phyloP scores from a whole-genome alignment of 2,113 vertebrate genomes.

The Verasper variegatus region DNA sequence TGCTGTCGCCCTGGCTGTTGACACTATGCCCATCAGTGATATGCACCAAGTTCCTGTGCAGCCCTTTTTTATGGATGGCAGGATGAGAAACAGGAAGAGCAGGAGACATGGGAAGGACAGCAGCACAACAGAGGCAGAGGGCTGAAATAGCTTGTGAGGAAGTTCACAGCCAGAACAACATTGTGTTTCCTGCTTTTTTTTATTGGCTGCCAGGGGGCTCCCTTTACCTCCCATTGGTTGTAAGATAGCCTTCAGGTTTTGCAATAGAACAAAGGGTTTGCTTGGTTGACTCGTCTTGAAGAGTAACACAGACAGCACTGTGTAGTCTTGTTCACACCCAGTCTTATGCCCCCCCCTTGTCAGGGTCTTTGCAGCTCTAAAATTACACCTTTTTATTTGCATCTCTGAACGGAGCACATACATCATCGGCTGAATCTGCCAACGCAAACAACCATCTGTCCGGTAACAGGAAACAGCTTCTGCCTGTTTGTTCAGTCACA shows the following conservation, averaged over 20 bases:
- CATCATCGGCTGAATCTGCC: constrained; percentile 21
- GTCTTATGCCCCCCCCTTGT: constrained; percentile 8
- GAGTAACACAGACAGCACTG: constrained; percentile 64
- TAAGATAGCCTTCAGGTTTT: constrained; percentile 54
- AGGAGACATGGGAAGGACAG: constrained; percentile 48
- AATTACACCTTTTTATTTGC: constrained; percentile 54
- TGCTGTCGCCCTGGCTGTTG: constrained; percentile 21
- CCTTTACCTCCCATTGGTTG: constrained; percentile 59
- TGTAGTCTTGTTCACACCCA: constrained; percentile 33
- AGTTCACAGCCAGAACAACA: constrained; percentile 65
- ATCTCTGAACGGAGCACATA: constrained; percentile 13
- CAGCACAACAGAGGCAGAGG: constrained; percentile 44
- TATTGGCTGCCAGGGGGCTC: constrained; percentile 58
- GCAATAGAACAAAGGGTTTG: constrained; percentile 65
- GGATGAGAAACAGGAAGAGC: constrained; percentile 54
- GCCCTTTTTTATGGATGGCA: constrained; percentile 24
- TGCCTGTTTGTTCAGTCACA: constrained; percentile 45
- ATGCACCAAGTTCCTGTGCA: constrained; percentile 47
- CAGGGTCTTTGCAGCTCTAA: constrained; percentile 39
- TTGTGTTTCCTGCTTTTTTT: constrained; percentile 62
- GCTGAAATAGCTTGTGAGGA: constrained; percentile 68
- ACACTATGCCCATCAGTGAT: constrained; percentile 52
- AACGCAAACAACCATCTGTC: constrained; percentile 53
- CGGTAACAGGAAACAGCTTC: constrained; percentile 58
- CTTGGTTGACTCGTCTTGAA: constrained; percentile 55